Percentiles rank a stretch among this genome's conserved stretches.
Conservation (phyloP, 35 echinoderm and acorn worm genomes). For the Ptychodera flava region DNA sequence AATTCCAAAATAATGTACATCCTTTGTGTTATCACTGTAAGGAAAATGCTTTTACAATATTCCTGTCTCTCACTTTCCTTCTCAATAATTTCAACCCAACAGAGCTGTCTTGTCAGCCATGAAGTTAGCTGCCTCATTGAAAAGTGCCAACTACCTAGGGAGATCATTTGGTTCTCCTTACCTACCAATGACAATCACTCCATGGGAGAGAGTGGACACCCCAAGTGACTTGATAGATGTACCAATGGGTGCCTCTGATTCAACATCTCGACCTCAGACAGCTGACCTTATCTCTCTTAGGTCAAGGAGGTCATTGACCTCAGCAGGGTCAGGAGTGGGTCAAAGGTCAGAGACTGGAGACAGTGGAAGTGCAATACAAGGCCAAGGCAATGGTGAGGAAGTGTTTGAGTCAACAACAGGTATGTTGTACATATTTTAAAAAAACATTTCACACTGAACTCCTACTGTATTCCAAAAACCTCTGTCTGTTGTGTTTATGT, state of each 20-base stretch:
- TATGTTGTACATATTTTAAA: neutral
- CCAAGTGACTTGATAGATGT: neutral
- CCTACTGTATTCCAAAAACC: neutral
- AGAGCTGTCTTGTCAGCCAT: conserved; percentile 35
- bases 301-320: conserved; percentile 10
- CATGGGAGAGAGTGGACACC: neutral
- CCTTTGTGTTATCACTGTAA: no score
- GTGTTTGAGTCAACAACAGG: neutral
- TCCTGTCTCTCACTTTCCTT: no score
- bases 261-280: neutral
- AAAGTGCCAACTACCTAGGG: conserved; percentile 58
- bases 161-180: conserved; percentile 46
- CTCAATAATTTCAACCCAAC: no score
- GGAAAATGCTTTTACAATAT: no score
- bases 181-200: conserved; percentile 27
- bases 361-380: neutral
- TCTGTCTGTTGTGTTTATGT: no score
- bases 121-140: conserved; percentile 72
- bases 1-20: no score
- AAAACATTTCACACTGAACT: neutral
- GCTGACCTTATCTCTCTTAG: neutral
- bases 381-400: neutral
- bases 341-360: neutral
- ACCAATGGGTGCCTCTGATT: neutral
- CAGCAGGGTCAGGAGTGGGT: conserved; percentile 10